phyloP scores from a whole-genome alignment of 1,140 invertebrate species.

The Drosophila pseudoobscura region DNA sequence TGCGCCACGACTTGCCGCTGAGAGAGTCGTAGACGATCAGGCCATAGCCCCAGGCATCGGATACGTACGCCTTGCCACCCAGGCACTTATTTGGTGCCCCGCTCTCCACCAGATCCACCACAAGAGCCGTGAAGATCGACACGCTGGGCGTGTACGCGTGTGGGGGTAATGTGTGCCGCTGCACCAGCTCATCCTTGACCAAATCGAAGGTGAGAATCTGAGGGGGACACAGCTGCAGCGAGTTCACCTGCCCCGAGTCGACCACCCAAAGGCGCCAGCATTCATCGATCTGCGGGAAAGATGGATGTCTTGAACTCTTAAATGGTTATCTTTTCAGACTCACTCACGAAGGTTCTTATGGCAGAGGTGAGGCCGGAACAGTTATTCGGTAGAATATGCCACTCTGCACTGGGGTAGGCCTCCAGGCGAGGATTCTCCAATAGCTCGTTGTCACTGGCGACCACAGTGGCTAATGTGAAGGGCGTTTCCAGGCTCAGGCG shows the following conservation, averaged over 20 bases:
- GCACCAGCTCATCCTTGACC: conserved; percentile 84
- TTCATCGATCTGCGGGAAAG: conserved; percentile 85
- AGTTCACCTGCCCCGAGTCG: conserved; percentile 86
- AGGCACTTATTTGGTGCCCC: conserved; percentile 84
- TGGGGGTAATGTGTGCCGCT: conserved; percentile 85
- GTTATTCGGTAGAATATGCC: conserved; percentile 84
- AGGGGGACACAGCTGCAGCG: conserved; percentile 85
- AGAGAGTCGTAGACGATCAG: conserved; percentile 88
- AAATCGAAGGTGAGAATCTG: conserved; percentile 87
- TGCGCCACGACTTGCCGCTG: conserved; percentile 86
- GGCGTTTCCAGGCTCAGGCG: conserved; percentile 89
- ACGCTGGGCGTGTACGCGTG: conserved; percentile 82
- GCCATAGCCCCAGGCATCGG: conserved; percentile 89
- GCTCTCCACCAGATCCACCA: conserved; percentile 86
- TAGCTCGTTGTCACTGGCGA: conserved; percentile 82
- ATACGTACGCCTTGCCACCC: conserved; percentile 89
- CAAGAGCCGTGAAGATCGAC: conserved; percentile 84
- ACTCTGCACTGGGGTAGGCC: conserved; percentile 84
- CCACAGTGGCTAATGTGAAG: conserved; percentile 85
- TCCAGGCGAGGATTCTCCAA: conserved; percentile 81
- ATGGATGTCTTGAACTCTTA: not conserved
- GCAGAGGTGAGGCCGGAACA: conserved; percentile 85
- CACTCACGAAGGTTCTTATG: conserved; percentile 83
- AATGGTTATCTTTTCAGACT: not conserved
- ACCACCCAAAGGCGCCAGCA: conserved; percentile 88